phyloP scores from a whole-genome alignment of 2,113 vertebrate species.

The Mus pahari region DNA sequence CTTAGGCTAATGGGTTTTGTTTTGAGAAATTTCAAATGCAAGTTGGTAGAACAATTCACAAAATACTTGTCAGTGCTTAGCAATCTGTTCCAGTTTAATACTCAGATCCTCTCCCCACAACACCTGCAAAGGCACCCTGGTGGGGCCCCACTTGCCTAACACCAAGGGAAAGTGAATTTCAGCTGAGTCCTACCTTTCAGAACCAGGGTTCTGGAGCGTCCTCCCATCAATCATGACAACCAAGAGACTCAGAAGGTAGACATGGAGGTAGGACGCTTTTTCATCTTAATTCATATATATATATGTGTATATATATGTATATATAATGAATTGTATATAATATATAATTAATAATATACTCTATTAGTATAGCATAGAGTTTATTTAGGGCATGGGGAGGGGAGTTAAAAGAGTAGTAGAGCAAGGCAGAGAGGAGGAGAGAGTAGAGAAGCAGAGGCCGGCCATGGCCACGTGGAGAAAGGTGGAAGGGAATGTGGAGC shows the following conservation, averaged over 20 bases:
- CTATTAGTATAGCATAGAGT: no score
- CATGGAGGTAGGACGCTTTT: not conserved
- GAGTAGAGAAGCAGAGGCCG: no score
- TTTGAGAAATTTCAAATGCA: conserved; percentile 57
- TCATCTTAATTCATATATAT: conserved; percentile 51
- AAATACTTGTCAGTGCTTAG: conserved; percentile 64
- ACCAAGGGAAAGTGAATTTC: conserved; percentile 54
- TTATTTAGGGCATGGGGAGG: no score
- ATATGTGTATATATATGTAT: no score
- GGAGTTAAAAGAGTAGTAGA: no score
- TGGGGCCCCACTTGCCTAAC: conserved; percentile 53
- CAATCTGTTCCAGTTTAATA: conserved; percentile 55
- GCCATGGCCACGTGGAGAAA: no score
- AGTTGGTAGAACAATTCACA: conserved; percentile 59
- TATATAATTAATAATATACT: no score
- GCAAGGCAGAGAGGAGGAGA: no score
- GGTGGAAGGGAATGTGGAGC: no score
- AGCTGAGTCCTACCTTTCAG: conserved; percentile 42
- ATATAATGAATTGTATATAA: no score
- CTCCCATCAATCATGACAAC: conserved; percentile 55
- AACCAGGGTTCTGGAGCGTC: conserved; percentile 38
- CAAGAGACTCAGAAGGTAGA: conserved; percentile 33
- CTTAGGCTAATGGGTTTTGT: conserved; percentile 35
- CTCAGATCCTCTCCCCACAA: conserved; percentile 54
- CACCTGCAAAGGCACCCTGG: conserved; percentile 65